Evolutionary conservation across 2,797 vertebrate genomes (phyloP), one percentile per base, ranked within the genome.

Genomic region (Dendrocincla tyrannina): DNA sequence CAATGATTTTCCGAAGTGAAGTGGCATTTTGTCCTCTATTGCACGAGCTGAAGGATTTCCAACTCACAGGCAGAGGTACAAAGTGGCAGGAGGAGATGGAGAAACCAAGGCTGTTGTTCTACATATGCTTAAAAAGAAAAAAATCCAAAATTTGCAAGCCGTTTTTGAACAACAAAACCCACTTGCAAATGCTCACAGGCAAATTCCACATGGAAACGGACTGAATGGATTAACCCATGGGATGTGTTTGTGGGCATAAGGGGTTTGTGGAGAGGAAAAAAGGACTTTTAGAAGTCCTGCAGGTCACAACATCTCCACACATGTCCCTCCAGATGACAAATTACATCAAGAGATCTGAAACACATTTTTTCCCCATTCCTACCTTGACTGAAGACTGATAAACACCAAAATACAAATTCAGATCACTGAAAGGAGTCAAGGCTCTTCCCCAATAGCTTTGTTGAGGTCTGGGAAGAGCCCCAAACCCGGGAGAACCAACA

Each of bases 301-400:
- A 60, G 24, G 23, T 28, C 22, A 24, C 22, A 50, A 3, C 11
- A 53, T 11, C 7, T 69, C 23, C 12, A 9, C n/a, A 33, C 6
- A 12, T 9, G 6, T 39, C 66, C 42, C 24, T 25, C 35, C 8
- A 13, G 13, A 27, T n/a, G 23, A 22, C 10, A 53, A 23, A 78
- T 28, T 0, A 4, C 7, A 64, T 28, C 33, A 60, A 52, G 42
- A 41, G 24, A 50, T 10, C 11, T 25, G 19, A 63, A 79, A 14
- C 2, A 3, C 0, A 0, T 13, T 33, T 39, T 60, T 50, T 6
- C 0, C 5, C 5, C 23, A 17, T 19, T 24, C 2, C 6, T 4
- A 10, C 9, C 14, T 67, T 60, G 37, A 13, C 6, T 46, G 46
- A 80, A 37, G 41, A 33, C 2, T 19, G 35, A 18, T 14, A 30